Evolutionary conservation across 1,140 invertebrate species (phyloP).

Genomic region (Lucilia cuprina): DNA sequence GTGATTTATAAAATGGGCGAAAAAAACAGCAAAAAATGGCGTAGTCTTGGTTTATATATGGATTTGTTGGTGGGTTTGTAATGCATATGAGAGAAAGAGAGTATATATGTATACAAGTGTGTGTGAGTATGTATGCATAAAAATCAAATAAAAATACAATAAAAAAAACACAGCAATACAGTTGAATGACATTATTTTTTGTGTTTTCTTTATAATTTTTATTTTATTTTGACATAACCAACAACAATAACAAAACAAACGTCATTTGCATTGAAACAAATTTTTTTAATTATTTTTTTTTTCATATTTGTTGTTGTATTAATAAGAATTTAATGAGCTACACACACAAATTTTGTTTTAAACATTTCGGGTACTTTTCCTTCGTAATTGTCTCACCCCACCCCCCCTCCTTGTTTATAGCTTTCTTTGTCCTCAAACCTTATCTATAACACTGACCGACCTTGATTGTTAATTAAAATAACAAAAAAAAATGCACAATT

Average conservation of each 20-base stretch:
- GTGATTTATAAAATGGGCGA: not conserved
- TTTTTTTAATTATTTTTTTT: not conserved
- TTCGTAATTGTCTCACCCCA: too few species aligned
- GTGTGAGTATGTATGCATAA: not conserved
- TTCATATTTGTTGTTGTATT: not conserved
- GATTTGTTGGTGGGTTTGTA: not conserved
- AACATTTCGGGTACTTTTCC: not conserved
- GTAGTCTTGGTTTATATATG: not conserved
- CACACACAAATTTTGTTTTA: not conserved
- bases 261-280: not conserved
- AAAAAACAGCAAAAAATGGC: not conserved
- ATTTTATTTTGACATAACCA: not conserved
- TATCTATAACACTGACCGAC: constrained; percentile 1
- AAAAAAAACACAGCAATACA: not conserved
- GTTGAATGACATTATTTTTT: not conserved
- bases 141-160: not conserved
- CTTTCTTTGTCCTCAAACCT: not conserved
- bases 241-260: not conserved
- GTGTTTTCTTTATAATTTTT: not conserved
- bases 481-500: not conserved
- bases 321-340: not conserved
- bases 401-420: not conserved
- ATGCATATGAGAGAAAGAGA: not conserved
- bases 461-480: not conserved
- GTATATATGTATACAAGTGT: not conserved